Evolutionary conservation across 2,113 vertebrate genomes (phyloP), one percentile per base, ranked within the genome.

Genomic region (Trinectes maculatus): DNA sequence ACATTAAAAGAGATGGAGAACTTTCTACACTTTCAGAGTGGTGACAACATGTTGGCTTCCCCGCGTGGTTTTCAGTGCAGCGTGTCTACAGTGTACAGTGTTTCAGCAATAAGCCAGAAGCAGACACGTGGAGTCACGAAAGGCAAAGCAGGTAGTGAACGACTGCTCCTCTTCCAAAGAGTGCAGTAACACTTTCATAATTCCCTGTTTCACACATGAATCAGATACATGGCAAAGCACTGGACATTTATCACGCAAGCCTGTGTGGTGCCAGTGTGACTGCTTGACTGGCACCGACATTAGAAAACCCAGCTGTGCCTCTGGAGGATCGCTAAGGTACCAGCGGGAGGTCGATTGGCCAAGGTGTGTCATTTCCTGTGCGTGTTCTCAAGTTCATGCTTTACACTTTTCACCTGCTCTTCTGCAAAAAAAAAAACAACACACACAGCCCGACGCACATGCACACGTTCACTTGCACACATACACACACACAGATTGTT

Each of bases 331-430:
- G 6, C 61, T 5, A 59, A 57, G 80, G 85, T 78, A 88, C 77
- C 77, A 51, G 13, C 3, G 21, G 82, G 82, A 15, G 24, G 62
- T 74, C 80, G 11, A 25, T 24, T 69, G 72, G 82, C 84, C 81
- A 56, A 78, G 58, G 63, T 73, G 79, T 74, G 66, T 79, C 59
- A 87, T 91, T 89, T 88, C 82, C 78, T 84, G 73, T 62, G 66
- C 22, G n/a, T 70, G 80, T 85, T 70, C 56, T 79, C n/a, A 0
- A 62, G 80, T 82, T 86, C 33, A 62, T 49, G 66, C 40, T 74
- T 79, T 73, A 83, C 77, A 80, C 80, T 76, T n/a, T 74, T 72
- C 56, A 69, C 53, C 71, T 60, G 8, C 75, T 72, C 54, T 57
- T 72, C 53, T 65, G 71, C 83, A 73, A 57, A 66, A 69, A 84